Base-by-base conservation (phyloP, 2,888 invertebrate genomes). In the Philhelius pedissequus region DNA sequence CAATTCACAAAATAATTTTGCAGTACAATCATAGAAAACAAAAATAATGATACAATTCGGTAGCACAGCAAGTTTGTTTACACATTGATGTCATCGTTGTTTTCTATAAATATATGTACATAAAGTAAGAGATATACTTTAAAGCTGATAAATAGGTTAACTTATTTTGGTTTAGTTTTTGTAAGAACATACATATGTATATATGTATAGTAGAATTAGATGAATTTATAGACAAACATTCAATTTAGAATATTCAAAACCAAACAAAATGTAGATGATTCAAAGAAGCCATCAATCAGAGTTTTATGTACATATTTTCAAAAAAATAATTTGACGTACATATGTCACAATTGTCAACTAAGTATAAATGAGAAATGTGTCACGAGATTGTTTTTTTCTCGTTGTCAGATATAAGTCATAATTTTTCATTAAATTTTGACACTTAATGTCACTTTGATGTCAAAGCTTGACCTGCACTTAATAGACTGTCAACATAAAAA, bases 31-130 rank as follows among this genome's bases (percentile, higher is more conserved):
- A 60, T 25, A 25, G 25, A 56, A 35, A 22, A 2, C 3, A 20
- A 58, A 32, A 18, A 25, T 58, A 60, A 60, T 40, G n/a, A 60
- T 15, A n/a, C 15, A 25, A 9, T 60, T 64, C 27, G 11, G 30
- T 15, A 9, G n/a, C n/a, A n/a, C n/a, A 18, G 7, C 8, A n/a
- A 6, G 30, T 32, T 5, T 48, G 27, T 64, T 13, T 25, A 64
- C n/a, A 48, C 30, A 64, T 20, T 64, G 64, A 64, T 64, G 48
- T 32, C 64, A 64, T 45, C 30, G 48, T 48, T 20, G 32, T 3
- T 48, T 48, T 48, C 64, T 64, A 43, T 13, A 30, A 62, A 60
- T 62, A 9, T 15, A 7, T n/a, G n/a, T n/a, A n/a, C n/a, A n/a
- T n/a, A n/a, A n/a, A 7, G 30, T 7, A 0, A 62, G 27, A 43